A percentile compares a stretch with the other conserved stretches of the same genome.
phyloP scores from a whole-genome alignment of 2,888 invertebrate genomes.

The Diadegma fenestrale region DNA sequence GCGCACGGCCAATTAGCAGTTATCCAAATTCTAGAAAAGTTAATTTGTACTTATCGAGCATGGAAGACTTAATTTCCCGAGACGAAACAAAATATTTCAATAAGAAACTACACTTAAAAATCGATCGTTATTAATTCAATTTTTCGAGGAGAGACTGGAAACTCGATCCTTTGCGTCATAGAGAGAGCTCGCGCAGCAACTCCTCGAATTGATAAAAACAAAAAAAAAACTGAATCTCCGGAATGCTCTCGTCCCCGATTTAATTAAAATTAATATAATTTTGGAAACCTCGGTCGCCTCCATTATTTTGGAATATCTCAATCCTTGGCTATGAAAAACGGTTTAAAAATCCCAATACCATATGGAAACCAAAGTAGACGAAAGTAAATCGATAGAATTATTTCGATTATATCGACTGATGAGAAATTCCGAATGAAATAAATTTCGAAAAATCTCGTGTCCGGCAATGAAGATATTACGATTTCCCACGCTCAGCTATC shows the following conservation, averaged over 20 bases:
- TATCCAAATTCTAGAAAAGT: not conserved
- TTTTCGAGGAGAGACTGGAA: not conserved
- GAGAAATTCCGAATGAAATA: not conserved
- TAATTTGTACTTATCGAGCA: not conserved
- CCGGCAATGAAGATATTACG: constrained; percentile 51
- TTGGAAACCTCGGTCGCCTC: not conserved
- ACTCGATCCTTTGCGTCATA: not conserved
- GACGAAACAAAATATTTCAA: not conserved
- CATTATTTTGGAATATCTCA: not conserved
- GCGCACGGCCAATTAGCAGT: not conserved
- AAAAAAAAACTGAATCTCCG: not conserved
- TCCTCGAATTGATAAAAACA: not conserved
- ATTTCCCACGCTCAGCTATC: constrained; percentile 69
- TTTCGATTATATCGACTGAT: not conserved
- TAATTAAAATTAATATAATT: not conserved
- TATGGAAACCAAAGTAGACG: not conserved
- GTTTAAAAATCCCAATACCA: not conserved
- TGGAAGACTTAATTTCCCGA: not conserved
- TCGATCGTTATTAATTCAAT: not conserved
- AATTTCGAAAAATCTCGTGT: constrained; percentile 37
- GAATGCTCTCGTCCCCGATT: not conserved
- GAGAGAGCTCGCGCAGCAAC: not conserved
- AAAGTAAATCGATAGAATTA: not conserved
- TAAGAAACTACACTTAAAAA: not conserved
- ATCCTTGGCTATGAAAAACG: not conserved